These are phyloP conservation scores for Plagodis pulveraria DNA, from an alignment of 2,888 invertebrate species.

Conservation along the genomic window DNA sequence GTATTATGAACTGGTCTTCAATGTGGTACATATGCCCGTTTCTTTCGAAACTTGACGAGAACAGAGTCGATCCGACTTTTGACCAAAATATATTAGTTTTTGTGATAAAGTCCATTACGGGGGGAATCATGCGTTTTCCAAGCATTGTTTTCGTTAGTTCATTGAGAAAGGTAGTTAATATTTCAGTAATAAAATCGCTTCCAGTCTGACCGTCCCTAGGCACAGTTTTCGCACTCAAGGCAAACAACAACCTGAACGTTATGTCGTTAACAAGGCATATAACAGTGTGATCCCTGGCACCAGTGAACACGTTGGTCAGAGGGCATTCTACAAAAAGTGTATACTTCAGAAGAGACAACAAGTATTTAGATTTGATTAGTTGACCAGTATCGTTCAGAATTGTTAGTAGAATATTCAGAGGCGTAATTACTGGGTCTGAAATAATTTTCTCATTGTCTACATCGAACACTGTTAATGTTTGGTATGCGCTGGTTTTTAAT, in stretches of 20 bases:
- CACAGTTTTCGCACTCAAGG: slow-evolving; percentile 8
- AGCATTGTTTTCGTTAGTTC: slow-evolving; percentile 28
- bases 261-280: slow-evolving; percentile 10
- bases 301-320: slow-evolving; percentile 14
- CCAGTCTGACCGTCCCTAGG: slow-evolving; percentile 17
- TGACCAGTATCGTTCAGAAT: slow-evolving; percentile 40
- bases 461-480: slow-evolving; percentile 34
- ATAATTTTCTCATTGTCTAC: slow-evolving; percentile 37
- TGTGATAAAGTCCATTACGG: slow-evolving; percentile 43
- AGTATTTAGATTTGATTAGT: slow-evolving; percentile 38
- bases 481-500: slow-evolving; percentile 39
- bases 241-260: slow-evolving; percentile 15
- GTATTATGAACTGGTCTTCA: slow-evolving; percentile 46
- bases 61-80: slow-evolving; percentile 36
- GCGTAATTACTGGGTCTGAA: slow-evolving; percentile 37
- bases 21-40: slow-evolving; percentile 47
- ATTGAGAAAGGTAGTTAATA: slow-evolving; percentile 41
- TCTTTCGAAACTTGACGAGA: slow-evolving; percentile 44
- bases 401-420: slow-evolving; percentile 37
- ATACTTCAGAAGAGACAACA: slow-evolving; percentile 35
- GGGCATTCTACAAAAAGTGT: slow-evolving; percentile 14
- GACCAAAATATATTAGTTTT: slow-evolving; percentile 47
- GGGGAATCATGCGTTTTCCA: slow-evolving; percentile 41
- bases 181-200: slow-evolving; percentile 43
- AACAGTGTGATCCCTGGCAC: slow-evolving; percentile 19